Conservation (phyloP, 1,140 invertebrate genomes). For the Penaeus vannamei region DNA sequence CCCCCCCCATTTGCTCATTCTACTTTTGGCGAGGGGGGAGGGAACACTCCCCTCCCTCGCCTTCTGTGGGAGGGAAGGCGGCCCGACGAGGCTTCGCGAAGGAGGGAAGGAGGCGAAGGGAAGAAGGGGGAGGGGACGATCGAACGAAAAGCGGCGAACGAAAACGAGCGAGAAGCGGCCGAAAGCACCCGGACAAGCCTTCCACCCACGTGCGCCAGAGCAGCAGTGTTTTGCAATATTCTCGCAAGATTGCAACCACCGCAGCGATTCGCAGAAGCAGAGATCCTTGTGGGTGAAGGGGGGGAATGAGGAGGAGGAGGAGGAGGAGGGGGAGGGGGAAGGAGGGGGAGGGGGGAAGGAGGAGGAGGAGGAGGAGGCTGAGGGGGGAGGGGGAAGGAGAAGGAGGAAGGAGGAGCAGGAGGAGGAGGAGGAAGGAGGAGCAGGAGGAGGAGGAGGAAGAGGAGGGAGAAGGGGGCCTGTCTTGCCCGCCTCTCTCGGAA, state of each 20-base stretch:
- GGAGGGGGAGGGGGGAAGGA: too few relatives aligned
- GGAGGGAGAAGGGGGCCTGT: not conserved
- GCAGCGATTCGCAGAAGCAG: slow-evolving; percentile 50
- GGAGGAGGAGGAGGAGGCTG: too few relatives aligned
- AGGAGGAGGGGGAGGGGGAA: not conserved
- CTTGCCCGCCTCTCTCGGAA: not conserved
- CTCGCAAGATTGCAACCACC: slow-evolving; percentile 50
- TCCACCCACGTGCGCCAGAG: slow-evolving; percentile 21
- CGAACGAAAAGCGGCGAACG: not conserved
- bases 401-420: not conserved
- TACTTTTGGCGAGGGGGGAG: too few relatives aligned
- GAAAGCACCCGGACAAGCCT: not conserved
- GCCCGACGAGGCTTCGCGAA: too few relatives aligned
- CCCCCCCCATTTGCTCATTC: too few relatives aligned
- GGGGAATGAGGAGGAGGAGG: not conserved
- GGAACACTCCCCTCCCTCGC: too few relatives aligned
- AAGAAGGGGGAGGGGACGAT: not conserved
- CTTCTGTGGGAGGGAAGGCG: too few relatives aligned
- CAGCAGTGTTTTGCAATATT: slow-evolving; percentile 42
- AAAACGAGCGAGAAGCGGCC: too few relatives aligned
- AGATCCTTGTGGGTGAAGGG: slow-evolving; percentile 43
- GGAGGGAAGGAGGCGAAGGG: not conserved
- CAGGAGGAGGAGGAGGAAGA: not conserved
- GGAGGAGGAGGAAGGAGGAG: not conserved
- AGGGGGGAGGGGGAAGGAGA: not conserved